Conservation (phyloP, 92 coral and sea anemone species). For the Bergia puertoricense region DNA sequence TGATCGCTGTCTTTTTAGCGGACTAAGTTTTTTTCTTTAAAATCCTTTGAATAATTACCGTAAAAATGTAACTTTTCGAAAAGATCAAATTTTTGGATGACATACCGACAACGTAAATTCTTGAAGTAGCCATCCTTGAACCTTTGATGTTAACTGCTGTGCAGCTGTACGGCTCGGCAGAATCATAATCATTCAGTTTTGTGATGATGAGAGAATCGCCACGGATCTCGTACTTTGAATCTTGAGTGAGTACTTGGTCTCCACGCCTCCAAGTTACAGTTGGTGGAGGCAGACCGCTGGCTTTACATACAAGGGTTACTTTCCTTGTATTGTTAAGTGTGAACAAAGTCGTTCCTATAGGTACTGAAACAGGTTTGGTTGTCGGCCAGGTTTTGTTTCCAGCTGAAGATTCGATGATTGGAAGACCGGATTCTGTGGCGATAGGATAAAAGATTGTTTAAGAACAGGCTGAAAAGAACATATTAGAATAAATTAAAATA, state of each 20-base stretch:
- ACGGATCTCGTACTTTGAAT: conserved; percentile 15
- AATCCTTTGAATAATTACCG: too few species aligned
- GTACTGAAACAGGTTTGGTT: conserved; percentile 20
- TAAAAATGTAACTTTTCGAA: too few species aligned
- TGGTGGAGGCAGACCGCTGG: conserved; percentile 38
- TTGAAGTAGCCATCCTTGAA: not conserved
- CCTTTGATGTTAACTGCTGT: conserved; percentile 23
- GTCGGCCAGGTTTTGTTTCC: conserved; percentile 29
- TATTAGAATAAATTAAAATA: too few species aligned
- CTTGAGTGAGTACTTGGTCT: not conserved
- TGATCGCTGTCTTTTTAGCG: too few species aligned
- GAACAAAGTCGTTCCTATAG: conserved; percentile 34
- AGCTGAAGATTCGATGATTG: conserved; percentile 21
- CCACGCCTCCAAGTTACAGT: conserved; percentile 35
- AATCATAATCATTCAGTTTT: not conserved
- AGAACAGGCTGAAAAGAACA: not conserved
- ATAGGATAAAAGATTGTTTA: not conserved
- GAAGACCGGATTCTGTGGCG: conserved; percentile 15
- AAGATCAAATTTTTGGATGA: not conserved
- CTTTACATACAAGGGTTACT: conserved; percentile 36
- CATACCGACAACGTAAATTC: conserved; percentile 19
- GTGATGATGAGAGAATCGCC: conserved; percentile 1
- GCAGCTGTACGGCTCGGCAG: conserved; percentile 29
- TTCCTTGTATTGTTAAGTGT: conserved; percentile 5
- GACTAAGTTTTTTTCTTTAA: too few species aligned